phyloP scores from a whole-genome alignment of 2,797 vertebrate species.

The Distichodus sexfasciatus region DNA sequence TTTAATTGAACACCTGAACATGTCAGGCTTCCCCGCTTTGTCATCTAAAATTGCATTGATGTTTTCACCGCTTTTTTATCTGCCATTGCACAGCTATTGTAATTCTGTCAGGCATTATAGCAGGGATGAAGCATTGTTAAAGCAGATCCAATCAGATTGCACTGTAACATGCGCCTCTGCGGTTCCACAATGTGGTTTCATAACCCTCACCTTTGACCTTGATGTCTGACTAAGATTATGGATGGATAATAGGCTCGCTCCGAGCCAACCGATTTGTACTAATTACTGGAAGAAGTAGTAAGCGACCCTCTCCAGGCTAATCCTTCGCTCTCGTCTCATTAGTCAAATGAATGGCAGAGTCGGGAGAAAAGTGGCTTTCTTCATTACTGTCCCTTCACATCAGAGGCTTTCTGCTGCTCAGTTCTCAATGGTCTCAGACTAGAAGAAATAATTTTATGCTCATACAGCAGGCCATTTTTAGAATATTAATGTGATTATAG shows the following conservation, averaged over 20 bases:
- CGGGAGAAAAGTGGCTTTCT: constrained; percentile 38
- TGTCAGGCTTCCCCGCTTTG: constrained; percentile 1
- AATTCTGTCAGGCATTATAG: constrained; percentile 32
- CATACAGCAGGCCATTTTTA: constrained; percentile 50
- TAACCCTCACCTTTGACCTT: constrained; percentile 48
- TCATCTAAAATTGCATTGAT: not conserved
- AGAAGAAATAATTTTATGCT: constrained; percentile 58
- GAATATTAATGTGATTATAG: constrained; percentile 61
- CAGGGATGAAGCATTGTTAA: constrained; percentile 43
- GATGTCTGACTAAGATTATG: constrained; percentile 48
- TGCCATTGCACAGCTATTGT: constrained; percentile 13
- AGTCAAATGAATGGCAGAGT: constrained; percentile 37
- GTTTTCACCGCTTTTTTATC: constrained; percentile 24
- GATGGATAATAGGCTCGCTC: constrained; percentile 35
- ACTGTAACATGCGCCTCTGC: constrained; percentile 24
- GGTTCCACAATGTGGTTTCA: constrained; percentile 46
- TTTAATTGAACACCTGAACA: constrained; percentile 40
- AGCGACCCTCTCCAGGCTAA: constrained; percentile 30
- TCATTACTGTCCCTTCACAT: constrained; percentile 39
- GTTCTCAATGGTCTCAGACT: constrained; percentile 21
- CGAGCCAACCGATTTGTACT: constrained; percentile 54
- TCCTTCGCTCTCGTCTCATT: constrained; percentile 42
- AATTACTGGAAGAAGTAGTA: constrained; percentile 48
- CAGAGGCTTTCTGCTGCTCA: constrained; percentile 6
- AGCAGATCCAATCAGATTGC: constrained; percentile 52